Evolutionary conservation across 2,113 vertebrate species (phyloP), one percentile per base, ranked within the genome.

Genomic region (Rhabdornis inornatus): DNA sequence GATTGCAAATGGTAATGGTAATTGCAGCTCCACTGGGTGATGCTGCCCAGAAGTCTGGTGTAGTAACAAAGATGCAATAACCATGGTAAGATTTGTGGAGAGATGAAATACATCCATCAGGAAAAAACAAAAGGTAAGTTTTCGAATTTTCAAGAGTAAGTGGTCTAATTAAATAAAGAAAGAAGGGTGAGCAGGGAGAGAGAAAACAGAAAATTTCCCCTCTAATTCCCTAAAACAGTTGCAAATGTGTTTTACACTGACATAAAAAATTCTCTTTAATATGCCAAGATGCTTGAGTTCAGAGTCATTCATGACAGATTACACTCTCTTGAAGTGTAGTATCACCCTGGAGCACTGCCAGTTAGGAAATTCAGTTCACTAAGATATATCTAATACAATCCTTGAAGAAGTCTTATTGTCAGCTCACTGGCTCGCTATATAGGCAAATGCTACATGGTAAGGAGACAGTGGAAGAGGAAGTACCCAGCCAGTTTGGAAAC

Each of bases 401-500:
- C 55, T 69, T 15, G 59, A 59, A 95, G 18, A 70, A 70, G 15
- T 3, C 11, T 83, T 89, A 61, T 2, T 23, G 10, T 90, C 50
- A 90, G 64, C 47, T 95, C 39, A 42, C 42, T 40, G 39, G 53
- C 66, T 87, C 28, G 3, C 68, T 64, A 6, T 9, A 50, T 0
- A 16, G 28, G 37, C 44, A 87, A 72, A 55, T 8, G 22, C 56
- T 35, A 71, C 70, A 30, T 16, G 50, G 85, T 69, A 75, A 95
- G 92, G 74, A 93, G 83, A 89, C 40, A 35, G 90, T 13, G 35
- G 50, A 92, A 96, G 89, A 88, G 89, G 59, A 85, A 95, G 61
- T 25, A 60, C 25, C 15, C n/a, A 11, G 37, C 5, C 72, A 49
- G 40, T 68, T n/a, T 40, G 52, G 74, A 85, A 86, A 81, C 80